Evolutionary conservation across 2,888 invertebrate species (phyloP), one percentile per base, ranked within the genome.

Genomic region (Chironomus tentans): DNA sequence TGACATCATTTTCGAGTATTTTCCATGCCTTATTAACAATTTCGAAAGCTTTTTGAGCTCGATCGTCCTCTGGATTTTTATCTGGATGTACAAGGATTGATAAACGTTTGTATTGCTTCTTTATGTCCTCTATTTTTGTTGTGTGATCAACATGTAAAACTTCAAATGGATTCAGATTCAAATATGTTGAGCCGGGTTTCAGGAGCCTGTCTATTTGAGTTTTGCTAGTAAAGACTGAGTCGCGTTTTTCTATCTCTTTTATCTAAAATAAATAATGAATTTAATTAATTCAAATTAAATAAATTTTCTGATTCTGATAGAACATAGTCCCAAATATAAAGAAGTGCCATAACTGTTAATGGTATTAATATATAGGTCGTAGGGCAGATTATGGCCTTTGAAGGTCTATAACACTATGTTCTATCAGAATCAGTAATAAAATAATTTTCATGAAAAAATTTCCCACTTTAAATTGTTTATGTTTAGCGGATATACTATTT

Each of bases 1-100:
- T 94, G 77, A 95, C 93, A 80, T 98, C 98, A 86, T 93, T 94
- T 84, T 99, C 98, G 80, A 99, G 84, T 2, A 92, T 94, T 85
- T 97, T 97, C 91, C 95, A 98, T 0, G 98, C 93, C 82, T 94
- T 92, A 83, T 97, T 97, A 70, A 98, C 90, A 81, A 97, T 93
- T 85, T 95, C 95, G 83, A 95, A 95, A 68, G 94, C 93, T 82
- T 92, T 90, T 83, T 99, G 97, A 2, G 99, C 96, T 82, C 97
- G 88, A 77, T 98, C 98, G 38, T 99, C 96, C 85, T 98, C 95
- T 85, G 92, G 88, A 86, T 99, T 99, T 86, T 99, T 99, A 83
- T 99, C 99, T 22, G 99, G 99, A 90, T 99, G 99, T 48, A 99
- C 97, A 81, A 99, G 87, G 83, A 99, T 95, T 18, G 99, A 98